Conservation (phyloP, 2,888 invertebrate genomes). For the Trichacis sp. region DNA sequence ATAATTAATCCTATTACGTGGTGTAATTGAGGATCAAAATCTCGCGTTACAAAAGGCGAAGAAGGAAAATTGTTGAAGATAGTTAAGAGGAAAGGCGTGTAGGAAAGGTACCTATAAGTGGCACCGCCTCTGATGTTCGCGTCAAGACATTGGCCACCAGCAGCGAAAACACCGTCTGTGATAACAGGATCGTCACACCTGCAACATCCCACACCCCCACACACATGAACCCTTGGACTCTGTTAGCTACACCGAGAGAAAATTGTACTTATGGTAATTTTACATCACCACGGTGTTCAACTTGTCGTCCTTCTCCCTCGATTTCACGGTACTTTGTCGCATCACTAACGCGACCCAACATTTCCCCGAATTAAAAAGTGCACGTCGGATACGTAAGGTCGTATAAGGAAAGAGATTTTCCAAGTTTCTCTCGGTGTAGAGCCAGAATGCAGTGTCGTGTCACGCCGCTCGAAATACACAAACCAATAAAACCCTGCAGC, state of each 20-base stretch:
- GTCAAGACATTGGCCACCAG: slow-evolving; percentile 99
- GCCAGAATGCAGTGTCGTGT: background rate
- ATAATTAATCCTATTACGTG: background rate
- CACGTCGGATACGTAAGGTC: background rate
- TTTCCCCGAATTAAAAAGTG: slow-evolving; percentile 2
- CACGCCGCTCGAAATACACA: background rate
- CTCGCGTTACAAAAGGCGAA: background rate
- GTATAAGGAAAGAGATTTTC: background rate
- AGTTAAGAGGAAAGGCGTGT: slow-evolving; percentile 40
- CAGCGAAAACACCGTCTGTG: slow-evolving; percentile 98
- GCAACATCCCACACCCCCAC: slow-evolving; percentile 74
- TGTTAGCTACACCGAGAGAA: slow-evolving; percentile 23
- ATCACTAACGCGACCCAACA: background rate
- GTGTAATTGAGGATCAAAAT: background rate
- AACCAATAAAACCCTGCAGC: background rate
- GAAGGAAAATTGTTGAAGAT: slow-evolving; percentile 13
- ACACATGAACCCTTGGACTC: slow-evolving; percentile 27
- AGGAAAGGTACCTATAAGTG: slow-evolving; percentile 87
- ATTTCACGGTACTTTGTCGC: background rate
- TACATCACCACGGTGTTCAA: background rate
- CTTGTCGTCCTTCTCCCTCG: background rate
- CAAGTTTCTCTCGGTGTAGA: background rate
- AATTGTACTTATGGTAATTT: slow-evolving; percentile 4
- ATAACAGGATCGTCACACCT: slow-evolving; percentile 99
- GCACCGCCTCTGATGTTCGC: slow-evolving; percentile 99